Base-by-base conservation (phyloP, 2,888 invertebrate genomes). In the Hirtodrosophila confusa region DNA sequence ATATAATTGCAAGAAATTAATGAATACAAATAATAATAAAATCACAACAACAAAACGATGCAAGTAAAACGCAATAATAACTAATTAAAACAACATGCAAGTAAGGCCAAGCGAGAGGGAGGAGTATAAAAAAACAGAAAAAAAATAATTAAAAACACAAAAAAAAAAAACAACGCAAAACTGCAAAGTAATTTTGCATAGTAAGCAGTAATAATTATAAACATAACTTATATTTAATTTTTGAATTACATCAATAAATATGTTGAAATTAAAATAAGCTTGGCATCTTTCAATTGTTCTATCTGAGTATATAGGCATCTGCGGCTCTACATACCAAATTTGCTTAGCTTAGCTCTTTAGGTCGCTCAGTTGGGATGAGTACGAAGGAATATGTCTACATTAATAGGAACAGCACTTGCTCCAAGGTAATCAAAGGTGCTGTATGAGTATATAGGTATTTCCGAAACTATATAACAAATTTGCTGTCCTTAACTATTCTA, bases 201-300 rank as follows among this genome's bases (percentile, higher is more conserved):
- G 78, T 75, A 85, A 75, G 82, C 78, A 70, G 84, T 86, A 82
- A 82, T 86, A 82, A 82, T 75, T 73, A 86, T 86, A 86, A 70
- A 75, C 61, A 83, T 82, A 82, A 82, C 82, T 82, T 82, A 82
- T 86, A 84, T 85, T 84, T 84, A 84, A 86, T 84, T 86, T 89
- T 89, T 89, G 88, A 89, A 89, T 88, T 88, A 89, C 86, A 88
- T 89, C 89, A 89, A 88, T 88, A 89, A 89, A 89, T 89, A 87
- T 89, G 88, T 89, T 89, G 89, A 89, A 89, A 86, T 88, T 82
- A 75, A 74, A 72, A 56, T 58, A 57, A 17, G 33, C 8, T 12
- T 23, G 8, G 8, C 7, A 6, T 17, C 9, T 45, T 55, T 60
- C n/a, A 12, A 8, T 47, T 45, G 8, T n/a, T 6, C 44, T 35